Percentiles rank a stretch among this genome's conserved stretches.
Conservation (phyloP, 53 echinoderm and acorn worm genomes). For the Crossaster papposus region DNA sequence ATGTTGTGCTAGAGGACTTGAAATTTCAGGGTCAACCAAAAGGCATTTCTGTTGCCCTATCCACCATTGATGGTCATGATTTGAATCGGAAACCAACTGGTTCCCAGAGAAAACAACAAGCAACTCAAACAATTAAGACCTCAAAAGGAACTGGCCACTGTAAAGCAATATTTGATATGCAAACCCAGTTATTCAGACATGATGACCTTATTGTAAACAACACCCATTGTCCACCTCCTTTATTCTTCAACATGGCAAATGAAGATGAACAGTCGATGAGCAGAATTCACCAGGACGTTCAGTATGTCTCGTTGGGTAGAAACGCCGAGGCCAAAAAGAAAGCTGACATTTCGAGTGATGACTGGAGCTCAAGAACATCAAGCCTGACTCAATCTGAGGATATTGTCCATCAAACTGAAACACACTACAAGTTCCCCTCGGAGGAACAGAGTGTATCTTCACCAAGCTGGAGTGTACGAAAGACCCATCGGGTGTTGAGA, state of each 20-base stretch:
- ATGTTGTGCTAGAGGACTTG: conserved; percentile 59
- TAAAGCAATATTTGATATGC: not conserved
- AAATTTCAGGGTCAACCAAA: conserved; percentile 50
- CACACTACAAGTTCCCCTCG: conserved; percentile 28
- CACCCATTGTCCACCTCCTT: conserved; percentile 89
- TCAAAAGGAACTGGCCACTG: not conserved
- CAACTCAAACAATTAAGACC: conserved; percentile 47
- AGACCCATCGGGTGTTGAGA: conserved; percentile 36
- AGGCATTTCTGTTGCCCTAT: conserved; percentile 30
- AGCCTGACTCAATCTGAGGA: conserved; percentile 42
- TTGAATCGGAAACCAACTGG: not conserved
- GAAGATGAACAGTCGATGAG: conserved; percentile 42
- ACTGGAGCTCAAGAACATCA: conserved; percentile 8
- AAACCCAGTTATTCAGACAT: conserved; percentile 2
- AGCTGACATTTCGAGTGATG: conserved; percentile 16
- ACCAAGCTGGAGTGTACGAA: conserved; percentile 52
- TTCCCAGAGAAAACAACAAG: conserved; percentile 30
- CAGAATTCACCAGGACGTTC: not conserved
- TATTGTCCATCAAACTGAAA: conserved; percentile 40
- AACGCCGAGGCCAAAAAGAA: not conserved
- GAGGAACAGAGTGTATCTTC: conserved; percentile 1
- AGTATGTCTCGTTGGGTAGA: conserved; percentile 1
- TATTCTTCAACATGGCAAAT: conserved; percentile 82
- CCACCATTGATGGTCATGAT: conserved; percentile 14
- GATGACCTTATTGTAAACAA: conserved; percentile 72